Evolutionary conservation across 23 tunicate genomes (phyloP).

Genomic region (Ciona savignyi): DNA sequence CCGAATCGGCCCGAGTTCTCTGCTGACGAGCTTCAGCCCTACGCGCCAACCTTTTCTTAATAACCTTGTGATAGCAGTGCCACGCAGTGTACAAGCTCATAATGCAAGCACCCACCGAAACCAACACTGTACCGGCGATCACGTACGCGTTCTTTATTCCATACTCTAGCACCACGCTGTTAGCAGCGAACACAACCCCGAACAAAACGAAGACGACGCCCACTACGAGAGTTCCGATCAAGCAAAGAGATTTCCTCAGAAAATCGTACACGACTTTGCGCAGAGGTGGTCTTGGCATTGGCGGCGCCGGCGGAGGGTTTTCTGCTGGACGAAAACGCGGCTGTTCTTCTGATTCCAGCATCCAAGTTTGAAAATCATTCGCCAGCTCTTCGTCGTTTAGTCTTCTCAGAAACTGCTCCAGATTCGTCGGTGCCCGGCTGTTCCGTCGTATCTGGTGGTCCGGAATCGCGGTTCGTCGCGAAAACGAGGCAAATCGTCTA

Average conservation of each 20-base stretch:
- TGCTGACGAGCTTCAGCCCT: no score
- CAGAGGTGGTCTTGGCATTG: neutral
- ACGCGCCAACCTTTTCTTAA: neutral
- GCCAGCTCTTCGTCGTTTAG: neutral
- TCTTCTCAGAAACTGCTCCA: neutral
- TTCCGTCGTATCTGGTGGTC: neutral
- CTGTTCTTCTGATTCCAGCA: neutral
- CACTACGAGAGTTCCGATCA: neutral
- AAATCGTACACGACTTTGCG: neutral
- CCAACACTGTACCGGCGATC: neutral
- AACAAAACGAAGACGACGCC: neutral
- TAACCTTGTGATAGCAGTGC: neutral
- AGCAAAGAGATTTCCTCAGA: neutral
- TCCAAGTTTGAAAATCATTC: neutral
- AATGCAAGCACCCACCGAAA: neutral
- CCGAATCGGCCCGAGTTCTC: neutral
- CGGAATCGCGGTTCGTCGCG: neutral
- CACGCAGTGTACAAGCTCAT: neutral
- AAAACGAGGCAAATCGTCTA: neutral
- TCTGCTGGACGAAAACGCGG: no score
- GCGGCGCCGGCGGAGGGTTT: neutral
- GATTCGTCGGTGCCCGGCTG: neutral
- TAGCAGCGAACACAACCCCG: neutral
- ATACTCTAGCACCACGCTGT: neutral
- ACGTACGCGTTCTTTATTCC: neutral